Evolutionary conservation across 2,797 vertebrate genomes (phyloP).

Genomic region (Lycodopsis pacificus): DNA sequence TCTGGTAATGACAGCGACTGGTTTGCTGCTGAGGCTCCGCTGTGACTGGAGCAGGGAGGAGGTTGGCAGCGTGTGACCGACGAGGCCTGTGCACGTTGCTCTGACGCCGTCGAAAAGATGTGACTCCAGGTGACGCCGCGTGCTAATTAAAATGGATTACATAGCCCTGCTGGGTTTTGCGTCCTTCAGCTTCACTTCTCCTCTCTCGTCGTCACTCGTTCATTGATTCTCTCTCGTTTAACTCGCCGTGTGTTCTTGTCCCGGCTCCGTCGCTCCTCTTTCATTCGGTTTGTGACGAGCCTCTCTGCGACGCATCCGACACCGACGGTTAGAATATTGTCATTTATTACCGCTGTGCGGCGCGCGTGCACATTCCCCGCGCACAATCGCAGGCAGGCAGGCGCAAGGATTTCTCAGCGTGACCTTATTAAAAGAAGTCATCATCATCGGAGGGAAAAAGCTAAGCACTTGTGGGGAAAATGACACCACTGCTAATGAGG

Average conservation of each 20-base stretch:
- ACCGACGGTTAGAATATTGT: constrained; percentile 47
- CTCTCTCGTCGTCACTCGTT: constrained; percentile 11
- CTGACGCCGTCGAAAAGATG: constrained; percentile 60
- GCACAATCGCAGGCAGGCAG: constrained; percentile 20
- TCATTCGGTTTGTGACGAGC: constrained; percentile 22
- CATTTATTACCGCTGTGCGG: constrained; percentile 42
- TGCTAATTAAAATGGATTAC: constrained; percentile 78
- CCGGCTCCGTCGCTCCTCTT: background rate
- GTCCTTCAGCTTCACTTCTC: constrained; percentile 68
- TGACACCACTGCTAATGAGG: constrained; percentile 67
- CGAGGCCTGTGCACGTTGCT: constrained; percentile 46
- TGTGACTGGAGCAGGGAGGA: constrained; percentile 36
- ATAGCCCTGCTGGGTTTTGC: constrained; percentile 76
- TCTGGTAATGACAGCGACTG: background rate
- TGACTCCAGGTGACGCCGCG: constrained; percentile 62
- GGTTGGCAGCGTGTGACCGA: constrained; percentile 53
- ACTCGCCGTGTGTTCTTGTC: constrained; percentile 9
- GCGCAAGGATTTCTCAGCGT: constrained; percentile 52
- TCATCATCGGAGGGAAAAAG: constrained; percentile 59
- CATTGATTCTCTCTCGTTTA: constrained; percentile 16
- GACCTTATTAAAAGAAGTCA: constrained; percentile 78
- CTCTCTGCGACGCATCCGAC: constrained; percentile 44
- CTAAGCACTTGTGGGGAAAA: constrained; percentile 68
- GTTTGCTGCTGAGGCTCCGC: constrained; percentile 28
- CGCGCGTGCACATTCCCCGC: background rate